Conservation (phyloP, 2,888 invertebrate genomes). For the Dynastes tityus region DNA sequence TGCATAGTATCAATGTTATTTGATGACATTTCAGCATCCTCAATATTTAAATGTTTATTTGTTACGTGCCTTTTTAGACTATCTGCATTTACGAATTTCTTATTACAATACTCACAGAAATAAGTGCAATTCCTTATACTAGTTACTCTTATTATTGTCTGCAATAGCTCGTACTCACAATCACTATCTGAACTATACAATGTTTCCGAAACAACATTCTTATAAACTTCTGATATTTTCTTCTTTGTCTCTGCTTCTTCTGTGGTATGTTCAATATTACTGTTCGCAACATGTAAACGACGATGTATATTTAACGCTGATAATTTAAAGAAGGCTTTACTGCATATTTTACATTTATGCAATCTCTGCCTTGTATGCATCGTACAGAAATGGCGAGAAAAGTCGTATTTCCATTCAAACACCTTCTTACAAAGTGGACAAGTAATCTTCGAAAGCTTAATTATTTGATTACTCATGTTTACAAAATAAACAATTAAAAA, state of each 20-base stretch:
- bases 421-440: constrained; percentile 49
- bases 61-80: constrained; percentile 45
- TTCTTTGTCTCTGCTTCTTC: constrained; percentile 5
- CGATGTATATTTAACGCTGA: constrained; percentile 14
- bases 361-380: constrained; percentile 47
- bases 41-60: constrained; percentile 20
- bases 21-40: constrained; percentile 18
- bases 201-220: constrained; percentile 49
- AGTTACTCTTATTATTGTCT: constrained; percentile 49
- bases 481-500: neutral
- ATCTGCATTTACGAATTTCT: constrained; percentile 46
- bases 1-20: constrained; percentile 18
- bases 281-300: constrained; percentile 5
- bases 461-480: constrained; percentile 22
- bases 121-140: constrained; percentile 33
- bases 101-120: constrained; percentile 52
- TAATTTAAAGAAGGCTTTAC: constrained; percentile 47
- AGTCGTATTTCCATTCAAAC: constrained; percentile 49
- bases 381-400: constrained; percentile 48
- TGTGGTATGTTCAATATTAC: neutral
- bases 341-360: constrained; percentile 49
- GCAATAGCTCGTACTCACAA: constrained; percentile 55
- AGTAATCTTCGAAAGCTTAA: constrained; percentile 1
- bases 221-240: constrained; percentile 52
- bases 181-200: constrained; percentile 55